These are phyloP conservation scores for Numenius arquata DNA, from an alignment of 2,113 vertebrate genomes.

Conservation along the genomic window DNA sequence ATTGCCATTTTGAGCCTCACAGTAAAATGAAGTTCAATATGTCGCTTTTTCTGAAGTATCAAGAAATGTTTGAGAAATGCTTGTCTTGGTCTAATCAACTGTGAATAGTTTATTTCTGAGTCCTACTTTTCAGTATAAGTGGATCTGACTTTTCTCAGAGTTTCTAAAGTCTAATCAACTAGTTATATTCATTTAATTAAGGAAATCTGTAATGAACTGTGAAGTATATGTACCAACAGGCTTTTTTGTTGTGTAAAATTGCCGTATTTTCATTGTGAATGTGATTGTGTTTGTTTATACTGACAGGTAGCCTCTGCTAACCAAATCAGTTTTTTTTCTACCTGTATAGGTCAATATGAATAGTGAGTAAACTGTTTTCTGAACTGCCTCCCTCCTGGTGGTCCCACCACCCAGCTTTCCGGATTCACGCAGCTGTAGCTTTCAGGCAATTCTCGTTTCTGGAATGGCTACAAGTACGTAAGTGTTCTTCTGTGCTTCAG, in stretches of 20 bases:
- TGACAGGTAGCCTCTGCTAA: not conserved
- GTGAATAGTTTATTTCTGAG: conserved; percentile 81
- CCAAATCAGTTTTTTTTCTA: not conserved
- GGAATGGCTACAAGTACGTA: not conserved
- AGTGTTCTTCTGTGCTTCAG: not conserved
- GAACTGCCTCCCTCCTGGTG: not conserved
- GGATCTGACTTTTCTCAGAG: conserved; percentile 70
- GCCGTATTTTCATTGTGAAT: not conserved
- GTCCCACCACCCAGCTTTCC: not conserved
- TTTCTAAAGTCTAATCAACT: conserved; percentile 70
- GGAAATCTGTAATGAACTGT: conserved; percentile 44
- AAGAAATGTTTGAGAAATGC: conserved; percentile 76
- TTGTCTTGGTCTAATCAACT: conserved; percentile 80
- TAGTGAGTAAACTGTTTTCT: not conserved
- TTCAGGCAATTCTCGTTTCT: not conserved
- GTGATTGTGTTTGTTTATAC: not conserved
- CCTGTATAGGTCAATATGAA: not conserved
- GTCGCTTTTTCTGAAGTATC: conserved; percentile 74
- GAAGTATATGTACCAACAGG: not conserved
- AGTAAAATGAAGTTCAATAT: conserved; percentile 79
- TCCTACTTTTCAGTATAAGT: conserved; percentile 73
- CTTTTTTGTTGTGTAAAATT: not conserved
- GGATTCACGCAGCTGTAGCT: not conserved
- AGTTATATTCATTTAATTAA: conserved; percentile 72
- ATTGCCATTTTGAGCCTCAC: conserved; percentile 79